These are phyloP conservation scores for Hyperoodon ampullatus DNA, from an alignment of 2,113 vertebrate species.

Conservation along the genomic window DNA sequence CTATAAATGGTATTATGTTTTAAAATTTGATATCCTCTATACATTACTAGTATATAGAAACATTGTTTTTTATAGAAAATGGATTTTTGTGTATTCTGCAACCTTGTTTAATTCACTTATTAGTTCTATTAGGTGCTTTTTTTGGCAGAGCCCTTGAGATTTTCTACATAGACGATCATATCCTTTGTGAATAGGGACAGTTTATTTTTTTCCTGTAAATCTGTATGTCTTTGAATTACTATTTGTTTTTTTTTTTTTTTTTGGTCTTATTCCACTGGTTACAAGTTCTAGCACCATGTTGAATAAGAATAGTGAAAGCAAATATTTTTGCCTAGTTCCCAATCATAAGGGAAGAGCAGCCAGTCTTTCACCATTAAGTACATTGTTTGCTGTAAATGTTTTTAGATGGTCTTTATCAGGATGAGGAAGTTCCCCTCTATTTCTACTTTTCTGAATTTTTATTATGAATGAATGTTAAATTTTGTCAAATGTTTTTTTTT, in stretches of 20 bases:
- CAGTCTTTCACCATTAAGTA: neutral
- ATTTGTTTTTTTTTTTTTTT: neutral
- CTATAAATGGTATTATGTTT: neutral
- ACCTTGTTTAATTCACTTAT: neutral
- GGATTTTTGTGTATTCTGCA: neutral
- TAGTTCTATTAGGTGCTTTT: neutral
- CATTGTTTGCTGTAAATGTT: neutral
- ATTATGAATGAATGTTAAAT: neutral
- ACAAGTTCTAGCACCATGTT: neutral
- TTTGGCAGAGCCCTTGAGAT: neutral
- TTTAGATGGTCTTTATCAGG: neutral
- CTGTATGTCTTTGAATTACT: neutral
- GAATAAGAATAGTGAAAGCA: neutral
- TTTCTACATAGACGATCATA: neutral
- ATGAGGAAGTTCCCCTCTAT: neutral
- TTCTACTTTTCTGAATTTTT: neutral
- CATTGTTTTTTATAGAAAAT: neutral
- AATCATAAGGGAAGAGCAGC: neutral
- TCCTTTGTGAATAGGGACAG: neutral
- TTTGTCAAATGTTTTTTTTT: neutral
- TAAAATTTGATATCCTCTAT: neutral
- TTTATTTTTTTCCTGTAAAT: neutral
- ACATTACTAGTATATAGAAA: neutral
- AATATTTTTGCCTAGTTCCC: neutral
- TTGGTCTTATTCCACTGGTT: neutral